These are phyloP conservation scores for Protodeltote pygarga DNA, from an alignment of 2,888 invertebrate species.

Conservation along the genomic window DNA sequence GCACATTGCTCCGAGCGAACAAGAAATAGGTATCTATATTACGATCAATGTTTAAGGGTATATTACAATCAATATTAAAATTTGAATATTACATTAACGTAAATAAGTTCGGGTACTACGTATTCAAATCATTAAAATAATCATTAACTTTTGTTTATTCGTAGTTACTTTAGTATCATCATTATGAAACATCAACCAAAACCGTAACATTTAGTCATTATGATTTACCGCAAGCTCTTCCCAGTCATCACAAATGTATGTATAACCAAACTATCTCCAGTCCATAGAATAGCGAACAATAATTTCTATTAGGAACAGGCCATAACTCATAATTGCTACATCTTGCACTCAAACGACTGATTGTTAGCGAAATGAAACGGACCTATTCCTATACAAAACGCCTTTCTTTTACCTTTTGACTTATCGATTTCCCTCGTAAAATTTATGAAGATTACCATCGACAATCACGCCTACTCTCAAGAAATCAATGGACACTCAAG, in stretches of 20 bases:
- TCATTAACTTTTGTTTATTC: too few species aligned
- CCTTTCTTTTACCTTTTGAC: slow-evolving; percentile 59
- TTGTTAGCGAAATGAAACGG: slow-evolving; percentile 65
- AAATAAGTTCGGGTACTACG: too few species aligned
- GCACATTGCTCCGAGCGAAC: too few species aligned
- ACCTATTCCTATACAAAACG: slow-evolving; percentile 53
- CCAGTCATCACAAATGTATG: neutral
- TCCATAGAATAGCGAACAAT: slow-evolving; percentile 47
- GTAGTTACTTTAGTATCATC: too few species aligned
- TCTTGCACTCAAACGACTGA: slow-evolving; percentile 57
- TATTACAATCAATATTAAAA: too few species aligned
- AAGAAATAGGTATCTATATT: too few species aligned
- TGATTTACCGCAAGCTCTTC: slow-evolving; percentile 24
- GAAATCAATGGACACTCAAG: slow-evolving; percentile 78
- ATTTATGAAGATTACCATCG: slow-evolving; percentile 81
- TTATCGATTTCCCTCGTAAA: slow-evolving; percentile 69
- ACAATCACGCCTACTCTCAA: slow-evolving; percentile 77
- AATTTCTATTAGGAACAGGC: slow-evolving; percentile 52
- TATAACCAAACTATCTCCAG: slow-evolving; percentile 17
- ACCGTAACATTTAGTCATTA: slow-evolving; percentile 3
- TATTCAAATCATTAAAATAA: too few species aligned
- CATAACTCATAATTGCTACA: slow-evolving; percentile 64
- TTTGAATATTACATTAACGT: too few species aligned
- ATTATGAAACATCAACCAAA: slow-evolving; percentile 14
- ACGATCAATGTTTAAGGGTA: too few species aligned